Conservation (phyloP, 2,888 invertebrate species). For the Eulithis testata region DNA sequence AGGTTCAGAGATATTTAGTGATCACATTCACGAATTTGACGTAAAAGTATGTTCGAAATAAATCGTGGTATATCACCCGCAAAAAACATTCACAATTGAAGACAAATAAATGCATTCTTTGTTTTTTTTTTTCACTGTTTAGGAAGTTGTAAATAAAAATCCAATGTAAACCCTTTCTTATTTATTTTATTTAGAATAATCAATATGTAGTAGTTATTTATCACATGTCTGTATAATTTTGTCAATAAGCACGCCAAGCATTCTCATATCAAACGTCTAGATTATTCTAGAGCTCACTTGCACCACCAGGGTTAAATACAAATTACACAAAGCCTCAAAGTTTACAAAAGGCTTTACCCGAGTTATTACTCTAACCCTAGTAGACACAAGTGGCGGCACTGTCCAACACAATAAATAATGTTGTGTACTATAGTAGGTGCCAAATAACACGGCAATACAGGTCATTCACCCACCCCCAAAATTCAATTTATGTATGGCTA, state of each 20-base stretch:
- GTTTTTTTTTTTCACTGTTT: too few relatives aligned
- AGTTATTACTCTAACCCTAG: not conserved
- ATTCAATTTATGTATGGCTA: too few relatives aligned
- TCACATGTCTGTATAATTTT: slow-evolving; percentile 79
- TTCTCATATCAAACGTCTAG: slow-evolving; percentile 33
- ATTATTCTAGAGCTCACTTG: slow-evolving; percentile 11
- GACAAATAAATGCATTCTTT: too few relatives aligned
- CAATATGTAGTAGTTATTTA: slow-evolving; percentile 68
- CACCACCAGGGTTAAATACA: not conserved
- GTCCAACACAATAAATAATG: slow-evolving; percentile 4
- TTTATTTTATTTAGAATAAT: slow-evolving; percentile 80
- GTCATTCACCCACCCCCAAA: too few relatives aligned
- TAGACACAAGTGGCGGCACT: not conserved
- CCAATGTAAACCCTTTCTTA: slow-evolving; percentile 65
- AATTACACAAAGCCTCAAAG: not conserved
- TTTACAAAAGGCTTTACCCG: not conserved
- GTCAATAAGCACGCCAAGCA: slow-evolving; percentile 74
- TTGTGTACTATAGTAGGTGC: too few relatives aligned
- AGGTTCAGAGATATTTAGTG: too few relatives aligned
- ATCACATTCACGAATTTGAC: too few relatives aligned
- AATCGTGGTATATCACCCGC: too few relatives aligned
- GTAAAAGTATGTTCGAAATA: too few relatives aligned
- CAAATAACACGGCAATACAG: too few relatives aligned
- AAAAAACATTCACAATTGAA: too few relatives aligned
- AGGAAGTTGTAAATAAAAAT: slow-evolving; percentile 50